phyloP scores from a whole-genome alignment of 2,888 invertebrate genomes.

The Aleiodes leptofemur region DNA sequence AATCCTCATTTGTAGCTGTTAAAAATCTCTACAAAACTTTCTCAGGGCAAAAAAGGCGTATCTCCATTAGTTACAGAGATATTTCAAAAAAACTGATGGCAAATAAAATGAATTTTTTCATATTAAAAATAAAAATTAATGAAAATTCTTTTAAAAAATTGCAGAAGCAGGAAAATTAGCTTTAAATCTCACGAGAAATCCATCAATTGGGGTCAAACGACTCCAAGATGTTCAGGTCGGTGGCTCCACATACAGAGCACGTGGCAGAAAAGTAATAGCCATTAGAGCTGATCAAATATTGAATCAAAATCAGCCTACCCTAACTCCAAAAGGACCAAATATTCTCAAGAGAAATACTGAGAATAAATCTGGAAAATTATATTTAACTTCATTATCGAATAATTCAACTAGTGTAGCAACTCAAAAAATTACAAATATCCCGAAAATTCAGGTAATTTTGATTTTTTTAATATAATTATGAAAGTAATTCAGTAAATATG shows the following conservation, averaged over 20 bases:
- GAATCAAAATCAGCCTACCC: conserved; percentile 65
- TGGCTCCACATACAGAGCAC: conserved; percentile 54
- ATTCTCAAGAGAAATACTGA: conserved; percentile 70
- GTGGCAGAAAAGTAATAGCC: conserved; percentile 76
- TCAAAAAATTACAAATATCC: conserved; percentile 51
- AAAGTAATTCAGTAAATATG: too few relatives aligned
- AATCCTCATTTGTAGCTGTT: too few relatives aligned
- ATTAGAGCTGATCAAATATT: conserved; percentile 77
- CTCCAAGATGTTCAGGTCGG: conserved; percentile 63
- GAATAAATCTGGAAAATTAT: conserved; percentile 67
- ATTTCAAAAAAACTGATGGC: too few relatives aligned
- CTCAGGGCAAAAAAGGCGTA: too few relatives aligned
- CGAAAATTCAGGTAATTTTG: conserved; percentile 51
- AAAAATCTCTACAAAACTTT: too few relatives aligned
- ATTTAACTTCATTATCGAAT: conserved; percentile 66
- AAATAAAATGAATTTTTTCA: too few relatives aligned
- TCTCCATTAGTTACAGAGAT: too few relatives aligned
- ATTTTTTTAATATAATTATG: background rate
- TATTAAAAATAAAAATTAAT: background rate
- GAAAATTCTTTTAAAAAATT: conserved; percentile 51
- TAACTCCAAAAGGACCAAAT: conserved; percentile 69
- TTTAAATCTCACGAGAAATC: conserved; percentile 78
- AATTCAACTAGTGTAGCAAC: conserved; percentile 59
- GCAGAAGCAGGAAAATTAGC: conserved; percentile 87
- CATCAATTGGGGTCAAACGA: conserved; percentile 69